Evolutionary conservation across 2,888 invertebrate species (phyloP), one percentile per base, ranked within the genome.

Genomic region (Tinea pellionella): DNA sequence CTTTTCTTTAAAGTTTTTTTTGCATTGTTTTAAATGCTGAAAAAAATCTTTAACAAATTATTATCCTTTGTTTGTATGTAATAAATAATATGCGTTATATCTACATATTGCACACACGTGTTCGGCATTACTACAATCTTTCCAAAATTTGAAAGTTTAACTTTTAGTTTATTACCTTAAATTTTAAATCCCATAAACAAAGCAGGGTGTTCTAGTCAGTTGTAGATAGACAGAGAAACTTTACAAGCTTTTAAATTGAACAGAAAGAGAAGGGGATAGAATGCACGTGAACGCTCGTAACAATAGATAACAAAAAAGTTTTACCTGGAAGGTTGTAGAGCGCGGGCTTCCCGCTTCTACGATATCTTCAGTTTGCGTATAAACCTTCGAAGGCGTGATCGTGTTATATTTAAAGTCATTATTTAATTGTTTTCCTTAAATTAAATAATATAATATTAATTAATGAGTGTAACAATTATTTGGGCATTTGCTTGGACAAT

Each of bases 281-380:
- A 69, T 76, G 78, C 84, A 86, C 84, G 83, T 84, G 85, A 79
- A 78, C 70, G 70, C 75, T 67, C 78, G 77, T 78, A 81, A 86
- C 86, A 85, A 86, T 83, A 82, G 86, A 74, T 74, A 73, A 75
- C 68, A 82, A 82, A 82, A 82, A 79, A 68, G 69, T 65, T 70
- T 69, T 86, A 86, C 86, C 87, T 85, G 86, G 75, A 78, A 80
- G 80, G 81, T 78, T 76, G 64, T 65, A 64, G 63, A 69, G 72
- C 71, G 66, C 69, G 72, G 66, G 68, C 67, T 68, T 68, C 69
- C 71, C 76, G 74, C 80, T 77, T 77, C 76, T 79, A 72, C 79
- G 37, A 6, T 15, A 9, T 47, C 47, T 47, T 47, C 47, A 47
- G 47, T 47, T n/a, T 47, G 47, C 47, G n/a, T 16, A 15, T 47